Conservation (phyloP, 2,888 invertebrate genomes). For the Pyrrhia umbra region DNA sequence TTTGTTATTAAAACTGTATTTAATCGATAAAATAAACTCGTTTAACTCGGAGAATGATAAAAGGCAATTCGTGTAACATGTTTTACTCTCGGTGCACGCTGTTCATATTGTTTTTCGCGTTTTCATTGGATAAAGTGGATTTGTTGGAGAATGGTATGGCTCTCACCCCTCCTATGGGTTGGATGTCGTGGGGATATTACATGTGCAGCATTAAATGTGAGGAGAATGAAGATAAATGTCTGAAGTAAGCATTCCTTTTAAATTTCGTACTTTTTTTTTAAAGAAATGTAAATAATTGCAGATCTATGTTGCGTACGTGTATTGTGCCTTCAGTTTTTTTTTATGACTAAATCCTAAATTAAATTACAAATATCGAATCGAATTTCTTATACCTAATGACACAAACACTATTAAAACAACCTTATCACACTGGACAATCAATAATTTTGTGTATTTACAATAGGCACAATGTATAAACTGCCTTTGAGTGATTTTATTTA, state of each 20-base stretch:
- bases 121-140: conserved; percentile 68
- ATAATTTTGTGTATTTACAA: not conserved
- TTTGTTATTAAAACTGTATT: conserved; percentile 8
- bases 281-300: not conserved
- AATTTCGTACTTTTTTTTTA: conserved; percentile 6
- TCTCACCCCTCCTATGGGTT: conserved; percentile 93
- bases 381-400: not conserved
- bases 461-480: too few relatives aligned
- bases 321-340: not conserved
- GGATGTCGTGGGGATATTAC: conserved; percentile 93
- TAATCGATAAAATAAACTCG: conserved; percentile 2
- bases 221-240: conserved; percentile 90
- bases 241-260: conserved; percentile 86
- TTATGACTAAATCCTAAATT: not conserved
- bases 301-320: not conserved
- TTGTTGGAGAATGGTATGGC: conserved; percentile 91
- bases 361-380: too few relatives aligned
- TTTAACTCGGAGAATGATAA: conserved; percentile 1
- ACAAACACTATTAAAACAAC: not conserved
- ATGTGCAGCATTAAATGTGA: conserved; percentile 91
- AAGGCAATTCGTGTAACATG: conserved; percentile 29
- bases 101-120: conserved; percentile 52
- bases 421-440: not conserved
- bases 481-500: not conserved
- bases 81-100: conserved; percentile 35